Evolutionary conservation across 2,888 invertebrate species (phyloP).

Genomic region (Zaprionus bogoriensis): DNA sequence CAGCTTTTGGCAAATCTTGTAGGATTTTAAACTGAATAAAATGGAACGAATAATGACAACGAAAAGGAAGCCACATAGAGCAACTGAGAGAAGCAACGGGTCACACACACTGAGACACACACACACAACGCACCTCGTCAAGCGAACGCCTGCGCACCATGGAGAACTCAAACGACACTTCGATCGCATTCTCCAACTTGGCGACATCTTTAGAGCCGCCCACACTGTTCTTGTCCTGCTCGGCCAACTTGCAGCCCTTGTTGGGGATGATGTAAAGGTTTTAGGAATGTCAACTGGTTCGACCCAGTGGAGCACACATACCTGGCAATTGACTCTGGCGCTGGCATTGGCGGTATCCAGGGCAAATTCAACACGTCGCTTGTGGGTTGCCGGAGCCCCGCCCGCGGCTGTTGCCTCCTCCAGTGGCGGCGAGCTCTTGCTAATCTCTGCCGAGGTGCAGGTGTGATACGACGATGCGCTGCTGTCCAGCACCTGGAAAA

Average conservation of each 20-base stretch:
- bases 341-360: conserved; percentile 37
- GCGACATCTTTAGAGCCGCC: conserved; percentile 64
- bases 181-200: conserved; percentile 80
- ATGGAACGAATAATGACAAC: background rate
- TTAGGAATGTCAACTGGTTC: background rate
- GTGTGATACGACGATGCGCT: conserved; percentile 82
- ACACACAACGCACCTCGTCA: conserved; percentile 71
- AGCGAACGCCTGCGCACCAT: conserved; percentile 80
- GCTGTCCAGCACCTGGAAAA: conserved; percentile 71
- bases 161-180: conserved; percentile 81
- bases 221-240: conserved; percentile 75
- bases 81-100: no score
- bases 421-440: conserved; percentile 68
- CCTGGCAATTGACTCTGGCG: conserved; percentile 65
- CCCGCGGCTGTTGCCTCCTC: conserved; percentile 32
- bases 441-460: conserved; percentile 80
- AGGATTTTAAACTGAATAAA: no score
- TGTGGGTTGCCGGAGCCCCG: conserved; percentile 41
- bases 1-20: no score
- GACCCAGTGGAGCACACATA: conserved; percentile 49
- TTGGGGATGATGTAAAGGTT: conserved; percentile 26
- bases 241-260: conserved; percentile 79
- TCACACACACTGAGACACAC: background rate
- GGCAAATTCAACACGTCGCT: conserved; percentile 69
- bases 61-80: background rate